phyloP scores from a whole-genome alignment of 2,888 invertebrate species.

The Oegoconia quadripuncta region DNA sequence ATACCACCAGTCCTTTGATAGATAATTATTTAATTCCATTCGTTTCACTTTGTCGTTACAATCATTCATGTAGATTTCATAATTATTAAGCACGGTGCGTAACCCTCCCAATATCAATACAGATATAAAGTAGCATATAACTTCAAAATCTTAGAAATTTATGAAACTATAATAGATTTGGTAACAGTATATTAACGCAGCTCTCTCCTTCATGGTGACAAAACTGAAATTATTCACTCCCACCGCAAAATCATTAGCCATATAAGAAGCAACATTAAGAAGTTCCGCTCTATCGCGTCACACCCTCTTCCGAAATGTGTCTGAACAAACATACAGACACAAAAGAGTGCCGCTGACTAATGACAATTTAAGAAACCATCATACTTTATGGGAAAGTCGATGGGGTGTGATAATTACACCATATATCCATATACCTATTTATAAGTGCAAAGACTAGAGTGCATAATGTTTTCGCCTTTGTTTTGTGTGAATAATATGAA shows the following conservation, averaged over 20 bases:
- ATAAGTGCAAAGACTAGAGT: too few species aligned
- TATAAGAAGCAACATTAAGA: slow-evolving; percentile 21
- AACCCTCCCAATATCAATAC: too few species aligned
- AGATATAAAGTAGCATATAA: too few species aligned
- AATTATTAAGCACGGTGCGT: too few species aligned
- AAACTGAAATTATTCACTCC: slow-evolving; percentile 13
- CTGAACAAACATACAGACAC: slow-evolving; percentile 18
- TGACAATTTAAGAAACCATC: slow-evolving; percentile 38
- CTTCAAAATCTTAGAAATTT: too few species aligned
- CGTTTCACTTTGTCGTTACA: too few species aligned
- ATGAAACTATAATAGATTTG: too few species aligned
- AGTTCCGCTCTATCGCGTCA: slow-evolving; percentile 15
- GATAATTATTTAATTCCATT: too few species aligned
- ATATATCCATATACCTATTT: slow-evolving; percentile 1
- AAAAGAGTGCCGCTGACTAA: slow-evolving; percentile 35
- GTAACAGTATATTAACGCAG: neutral
- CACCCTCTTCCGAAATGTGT: slow-evolving; percentile 10
- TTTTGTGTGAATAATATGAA: neutral
- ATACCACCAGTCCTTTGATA: too few species aligned
- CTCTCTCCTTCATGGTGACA: slow-evolving; percentile 1
- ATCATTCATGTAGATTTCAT: too few species aligned
- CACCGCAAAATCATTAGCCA: slow-evolving; percentile 22
- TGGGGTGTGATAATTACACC: slow-evolving; percentile 14
- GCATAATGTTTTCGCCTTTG: too few species aligned
- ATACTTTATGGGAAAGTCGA: slow-evolving; percentile 25